These are phyloP conservation scores for Podarcis muralis DNA, from an alignment of 2,113 vertebrate species.

Conservation along the genomic window DNA sequence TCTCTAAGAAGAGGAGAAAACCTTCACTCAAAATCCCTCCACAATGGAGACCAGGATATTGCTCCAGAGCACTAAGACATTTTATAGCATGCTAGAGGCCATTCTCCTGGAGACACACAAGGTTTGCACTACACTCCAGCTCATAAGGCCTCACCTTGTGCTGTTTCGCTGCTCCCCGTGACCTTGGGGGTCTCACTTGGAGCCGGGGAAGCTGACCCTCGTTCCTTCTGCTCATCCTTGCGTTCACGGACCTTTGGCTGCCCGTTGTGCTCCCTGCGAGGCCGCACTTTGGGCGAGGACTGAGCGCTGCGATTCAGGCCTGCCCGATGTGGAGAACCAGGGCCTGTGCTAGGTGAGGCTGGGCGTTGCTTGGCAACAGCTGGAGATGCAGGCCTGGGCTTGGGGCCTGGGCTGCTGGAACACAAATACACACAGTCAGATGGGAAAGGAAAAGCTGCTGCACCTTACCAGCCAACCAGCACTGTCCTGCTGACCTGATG, in stretches of 20 bases:
- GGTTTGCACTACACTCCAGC: neutral
- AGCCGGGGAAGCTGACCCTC: conserved; percentile 47
- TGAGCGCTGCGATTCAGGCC: conserved; percentile 77
- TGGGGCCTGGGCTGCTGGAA: conserved; percentile 78
- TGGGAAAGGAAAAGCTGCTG: neutral
- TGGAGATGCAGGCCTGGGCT: conserved; percentile 83
- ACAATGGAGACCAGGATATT: neutral
- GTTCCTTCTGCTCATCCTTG: conserved; percentile 77
- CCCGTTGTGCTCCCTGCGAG: conserved; percentile 70
- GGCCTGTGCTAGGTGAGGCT: conserved; percentile 79
- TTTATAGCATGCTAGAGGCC: too few relatives aligned
- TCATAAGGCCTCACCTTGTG: neutral
- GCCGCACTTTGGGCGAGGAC: conserved; percentile 77
- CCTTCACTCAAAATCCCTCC: too few relatives aligned
- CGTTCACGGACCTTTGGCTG: conserved; percentile 60
- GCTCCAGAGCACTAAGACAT: neutral
- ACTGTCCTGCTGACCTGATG: neutral
- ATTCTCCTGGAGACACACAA: fast-evolving
- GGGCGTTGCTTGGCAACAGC: conserved; percentile 79
- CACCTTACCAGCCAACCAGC: neutral
- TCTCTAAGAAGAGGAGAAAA: conserved; percentile 32
- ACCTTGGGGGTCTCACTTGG: conserved; percentile 66
- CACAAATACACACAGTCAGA: neutral
- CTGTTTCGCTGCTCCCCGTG: neutral
- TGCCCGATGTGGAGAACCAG: conserved; percentile 78